A percentile compares a stretch with the other conserved stretches of the same genome.
phyloP scores from a whole-genome alignment of 2,113 vertebrate species.

The Heptranchias perlo region DNA sequence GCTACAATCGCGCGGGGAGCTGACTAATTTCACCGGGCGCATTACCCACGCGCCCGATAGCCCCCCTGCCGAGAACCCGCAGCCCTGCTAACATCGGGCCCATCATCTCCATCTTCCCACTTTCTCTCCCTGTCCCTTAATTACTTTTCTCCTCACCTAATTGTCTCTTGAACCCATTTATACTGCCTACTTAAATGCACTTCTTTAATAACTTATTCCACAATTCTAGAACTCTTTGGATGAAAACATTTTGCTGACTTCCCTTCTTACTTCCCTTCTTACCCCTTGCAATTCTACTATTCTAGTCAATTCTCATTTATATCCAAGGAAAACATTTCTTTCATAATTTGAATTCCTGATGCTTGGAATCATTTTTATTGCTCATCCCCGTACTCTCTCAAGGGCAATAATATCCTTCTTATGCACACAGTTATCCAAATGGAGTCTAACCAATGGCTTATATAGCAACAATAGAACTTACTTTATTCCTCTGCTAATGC shows the following conservation, averaged over 20 bases:
- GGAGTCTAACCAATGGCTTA: not conserved
- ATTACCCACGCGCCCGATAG: too few species aligned
- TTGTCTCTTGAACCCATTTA: not conserved
- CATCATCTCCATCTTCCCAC: not conserved
- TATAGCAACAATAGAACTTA: not conserved
- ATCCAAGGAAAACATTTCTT: not conserved
- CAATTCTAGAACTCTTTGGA: not conserved
- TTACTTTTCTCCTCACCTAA: not conserved
- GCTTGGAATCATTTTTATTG: not conserved
- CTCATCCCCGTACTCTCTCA: not conserved
- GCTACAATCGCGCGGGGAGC: too few species aligned
- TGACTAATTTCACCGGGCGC: too few species aligned
- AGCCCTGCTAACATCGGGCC: too few species aligned
- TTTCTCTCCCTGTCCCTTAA: not conserved
- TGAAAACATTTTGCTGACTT: not conserved
- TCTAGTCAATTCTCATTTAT: not conserved
- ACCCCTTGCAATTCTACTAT: not conserved
- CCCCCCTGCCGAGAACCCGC: too few species aligned
- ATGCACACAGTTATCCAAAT: not conserved
- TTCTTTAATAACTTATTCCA: not conserved
- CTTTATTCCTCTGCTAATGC: not conserved
- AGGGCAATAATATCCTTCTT: not conserved
- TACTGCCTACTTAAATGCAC: not conserved
- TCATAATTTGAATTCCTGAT: not conserved
- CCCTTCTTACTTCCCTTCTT: not conserved